Percentiles rank a stretch among this genome's conserved stretches.
phyloP scores from a whole-genome alignment of 2,888 invertebrate species.

The Drosophila emarginata region DNA sequence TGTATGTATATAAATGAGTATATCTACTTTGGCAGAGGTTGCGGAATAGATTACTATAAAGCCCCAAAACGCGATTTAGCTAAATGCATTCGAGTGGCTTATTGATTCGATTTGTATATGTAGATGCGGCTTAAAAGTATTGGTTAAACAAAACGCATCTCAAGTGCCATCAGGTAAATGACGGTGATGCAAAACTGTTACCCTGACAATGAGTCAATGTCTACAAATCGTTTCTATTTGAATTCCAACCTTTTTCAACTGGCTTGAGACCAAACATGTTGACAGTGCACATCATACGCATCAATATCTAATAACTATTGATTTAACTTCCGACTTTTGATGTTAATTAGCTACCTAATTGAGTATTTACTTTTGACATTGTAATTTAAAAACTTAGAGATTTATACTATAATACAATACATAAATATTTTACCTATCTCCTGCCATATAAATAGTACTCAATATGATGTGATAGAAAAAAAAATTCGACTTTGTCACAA shows the following conservation, averaged over 20 bases:
- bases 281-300: conserved; percentile 19
- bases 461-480: background rate
- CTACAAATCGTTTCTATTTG: background rate
- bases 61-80: conserved; percentile 68
- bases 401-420: background rate
- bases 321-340: conserved; percentile 17
- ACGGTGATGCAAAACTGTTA: background rate
- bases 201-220: conserved; percentile 4
- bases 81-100: conserved; percentile 71
- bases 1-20: background rate
- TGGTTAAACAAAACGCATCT: conserved; percentile 59
- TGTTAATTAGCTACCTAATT: conserved; percentile 41
- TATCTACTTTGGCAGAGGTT: background rate
- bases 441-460: background rate
- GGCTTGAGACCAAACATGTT: background rate
- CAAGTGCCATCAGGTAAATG: conserved; percentile 33
- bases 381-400: background rate
- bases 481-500: background rate
- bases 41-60: conserved; percentile 39
- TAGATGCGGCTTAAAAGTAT: conserved; percentile 28
- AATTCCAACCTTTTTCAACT: background rate
- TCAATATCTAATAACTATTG: conserved; percentile 9
- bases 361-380: conserved; percentile 1
- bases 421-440: background rate
- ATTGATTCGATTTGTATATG: conserved; percentile 58